Conservation (phyloP, 2,113 vertebrate species). For the Pelmatolapia mariae region DNA sequence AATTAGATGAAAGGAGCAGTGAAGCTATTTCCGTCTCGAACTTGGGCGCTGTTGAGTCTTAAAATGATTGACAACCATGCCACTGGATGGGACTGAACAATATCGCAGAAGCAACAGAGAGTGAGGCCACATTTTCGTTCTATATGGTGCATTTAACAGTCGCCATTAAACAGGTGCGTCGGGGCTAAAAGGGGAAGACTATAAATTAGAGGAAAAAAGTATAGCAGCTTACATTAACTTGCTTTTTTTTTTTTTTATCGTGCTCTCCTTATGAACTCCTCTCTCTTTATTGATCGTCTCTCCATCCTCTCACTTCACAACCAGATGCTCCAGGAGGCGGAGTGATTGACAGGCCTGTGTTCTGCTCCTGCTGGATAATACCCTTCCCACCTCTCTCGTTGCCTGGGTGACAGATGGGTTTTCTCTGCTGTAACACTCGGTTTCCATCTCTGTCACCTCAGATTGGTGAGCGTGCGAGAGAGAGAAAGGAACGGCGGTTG, state of each 20-base stretch:
- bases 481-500: background rate
- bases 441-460: constrained; percentile 51
- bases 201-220: background rate
- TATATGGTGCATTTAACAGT: background rate
- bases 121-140: background rate
- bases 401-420: constrained; percentile 63
- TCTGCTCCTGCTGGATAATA: constrained; percentile 21
- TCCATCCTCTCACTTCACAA: constrained; percentile 9
- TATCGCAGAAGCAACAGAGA: background rate
- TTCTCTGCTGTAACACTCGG: constrained; percentile 34
- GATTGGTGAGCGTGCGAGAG: constrained; percentile 2
- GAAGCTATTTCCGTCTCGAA: background rate
- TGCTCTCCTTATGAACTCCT: background rate
- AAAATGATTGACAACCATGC: background rate
- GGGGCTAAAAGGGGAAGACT: background rate
- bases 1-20: background rate
- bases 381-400: constrained; percentile 41
- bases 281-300: background rate
- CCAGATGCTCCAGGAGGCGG: constrained; percentile 3
- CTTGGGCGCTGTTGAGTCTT: background rate
- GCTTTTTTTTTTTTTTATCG: background rate
- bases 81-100: background rate
- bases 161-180: background rate
- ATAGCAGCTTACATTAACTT: background rate
- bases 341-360: constrained; percentile 40